Percentiles rank a stretch among this genome's conserved stretches.
These are phyloP conservation scores for Eriosoma lanigerum DNA, from an alignment of 1,140 invertebrate species.

Conservation along the genomic window DNA sequence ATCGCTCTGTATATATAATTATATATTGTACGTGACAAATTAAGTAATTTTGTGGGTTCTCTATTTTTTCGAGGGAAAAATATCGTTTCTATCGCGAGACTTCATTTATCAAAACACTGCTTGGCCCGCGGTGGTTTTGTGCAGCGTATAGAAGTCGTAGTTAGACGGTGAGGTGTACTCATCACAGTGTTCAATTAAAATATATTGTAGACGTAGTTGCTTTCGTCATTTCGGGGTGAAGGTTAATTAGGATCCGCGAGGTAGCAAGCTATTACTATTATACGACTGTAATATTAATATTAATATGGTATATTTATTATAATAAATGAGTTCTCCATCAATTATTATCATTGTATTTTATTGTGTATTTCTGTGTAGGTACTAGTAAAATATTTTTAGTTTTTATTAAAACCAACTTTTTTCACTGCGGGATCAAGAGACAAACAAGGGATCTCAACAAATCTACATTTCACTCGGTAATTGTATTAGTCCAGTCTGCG, in stretches of 20 bases:
- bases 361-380: no score
- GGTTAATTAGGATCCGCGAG: not conserved
- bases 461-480: no score
- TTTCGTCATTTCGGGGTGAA: not conserved
- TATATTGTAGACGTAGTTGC: not conserved
- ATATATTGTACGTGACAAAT: not conserved
- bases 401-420: no score
- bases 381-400: no score
- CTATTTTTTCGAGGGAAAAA: not conserved
- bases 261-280: no score
- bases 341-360: no score
- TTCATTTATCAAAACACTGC: conserved; percentile 14
- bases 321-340: no score
- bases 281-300: not conserved
- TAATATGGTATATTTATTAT: not conserved
- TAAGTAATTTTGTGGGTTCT: conserved; percentile 24
- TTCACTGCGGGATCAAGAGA: no score
- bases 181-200: not conserved
- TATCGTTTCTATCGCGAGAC: not conserved
- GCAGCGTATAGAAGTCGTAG: not conserved
- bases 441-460: no score
- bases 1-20: no score
- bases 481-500: no score
- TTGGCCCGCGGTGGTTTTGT: not conserved
- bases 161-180: no score